Conservation (phyloP, 2,113 vertebrate species). For the Chionomys nivalis region DNA sequence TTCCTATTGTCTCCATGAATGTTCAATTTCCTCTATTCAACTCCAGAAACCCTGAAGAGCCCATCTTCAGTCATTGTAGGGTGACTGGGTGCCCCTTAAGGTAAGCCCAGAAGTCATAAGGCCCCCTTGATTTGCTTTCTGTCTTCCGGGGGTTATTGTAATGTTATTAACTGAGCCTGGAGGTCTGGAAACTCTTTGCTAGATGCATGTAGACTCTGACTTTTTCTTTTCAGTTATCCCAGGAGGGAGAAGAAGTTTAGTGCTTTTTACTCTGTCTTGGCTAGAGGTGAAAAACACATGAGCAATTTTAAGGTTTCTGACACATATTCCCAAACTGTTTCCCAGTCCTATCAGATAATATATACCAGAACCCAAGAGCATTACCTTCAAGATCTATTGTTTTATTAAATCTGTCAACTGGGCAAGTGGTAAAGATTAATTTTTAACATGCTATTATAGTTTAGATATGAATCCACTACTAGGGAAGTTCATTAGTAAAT, state of each 20-base stretch:
- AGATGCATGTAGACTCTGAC: background rate
- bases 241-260: background rate
- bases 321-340: background rate
- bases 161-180: background rate
- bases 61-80: background rate
- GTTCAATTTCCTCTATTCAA: background rate
- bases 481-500: background rate
- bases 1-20: background rate
- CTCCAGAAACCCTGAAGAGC: background rate
- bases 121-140: background rate
- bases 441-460: background rate
- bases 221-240: constrained; percentile 11
- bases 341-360: background rate
- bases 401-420: constrained; percentile 38
- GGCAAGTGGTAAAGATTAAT: background rate
- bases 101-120: background rate
- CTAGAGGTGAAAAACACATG: background rate
- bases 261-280: background rate
- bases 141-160: background rate
- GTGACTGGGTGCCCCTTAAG: background rate
- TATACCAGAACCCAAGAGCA: background rate
- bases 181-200: constrained; percentile 4
- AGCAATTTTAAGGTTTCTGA: background rate
- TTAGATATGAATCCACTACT: background rate
- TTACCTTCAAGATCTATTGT: background rate